Conservation (phyloP, 2,888 invertebrate genomes). For the Dermolepida albohirtum region DNA sequence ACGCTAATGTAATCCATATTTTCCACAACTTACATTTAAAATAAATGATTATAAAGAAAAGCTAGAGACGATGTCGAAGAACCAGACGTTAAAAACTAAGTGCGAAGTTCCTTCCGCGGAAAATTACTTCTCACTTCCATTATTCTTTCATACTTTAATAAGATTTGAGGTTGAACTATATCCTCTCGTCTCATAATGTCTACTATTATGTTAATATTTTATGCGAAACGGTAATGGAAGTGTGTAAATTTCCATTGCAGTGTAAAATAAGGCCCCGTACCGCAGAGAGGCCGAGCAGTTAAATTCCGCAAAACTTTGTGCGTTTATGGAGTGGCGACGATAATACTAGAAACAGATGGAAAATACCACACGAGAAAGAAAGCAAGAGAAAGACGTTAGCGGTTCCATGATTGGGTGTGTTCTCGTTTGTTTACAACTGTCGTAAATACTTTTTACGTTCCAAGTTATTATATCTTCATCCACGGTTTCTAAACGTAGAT, state of each 20-base stretch:
- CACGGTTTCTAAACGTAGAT: background rate
- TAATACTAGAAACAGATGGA: background rate
- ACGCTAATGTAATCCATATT: background rate
- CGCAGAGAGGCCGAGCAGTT: slow-evolving; percentile 5
- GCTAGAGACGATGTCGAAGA: slow-evolving; percentile 5
- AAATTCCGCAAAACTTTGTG: slow-evolving; percentile 25
- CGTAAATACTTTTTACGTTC: slow-evolving; percentile 14
- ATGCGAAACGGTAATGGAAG: slow-evolving; percentile 36
- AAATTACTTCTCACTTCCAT: slow-evolving; percentile 40
- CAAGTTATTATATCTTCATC: slow-evolving; percentile 2
- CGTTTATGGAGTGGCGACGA: slow-evolving; percentile 19
- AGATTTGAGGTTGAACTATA: slow-evolving; percentile 41
- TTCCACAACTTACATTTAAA: background rate
- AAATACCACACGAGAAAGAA: slow-evolving; percentile 3
- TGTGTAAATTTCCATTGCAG: slow-evolving; percentile 36
- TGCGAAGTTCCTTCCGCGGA: slow-evolving; percentile 39
- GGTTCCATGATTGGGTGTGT: slow-evolving; percentile 12
- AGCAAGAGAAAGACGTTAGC: background rate
- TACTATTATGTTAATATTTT: slow-evolving; percentile 41
- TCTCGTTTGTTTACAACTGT: slow-evolving; percentile 10
- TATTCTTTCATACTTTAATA: slow-evolving; percentile 43
- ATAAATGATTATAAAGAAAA: background rate
- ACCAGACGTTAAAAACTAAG: slow-evolving; percentile 32
- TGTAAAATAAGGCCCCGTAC: slow-evolving; percentile 3
- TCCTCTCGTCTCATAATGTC: slow-evolving; percentile 29